Base-by-base conservation (phyloP, 2,888 invertebrate species). In the Cryptus viduatorius region DNA sequence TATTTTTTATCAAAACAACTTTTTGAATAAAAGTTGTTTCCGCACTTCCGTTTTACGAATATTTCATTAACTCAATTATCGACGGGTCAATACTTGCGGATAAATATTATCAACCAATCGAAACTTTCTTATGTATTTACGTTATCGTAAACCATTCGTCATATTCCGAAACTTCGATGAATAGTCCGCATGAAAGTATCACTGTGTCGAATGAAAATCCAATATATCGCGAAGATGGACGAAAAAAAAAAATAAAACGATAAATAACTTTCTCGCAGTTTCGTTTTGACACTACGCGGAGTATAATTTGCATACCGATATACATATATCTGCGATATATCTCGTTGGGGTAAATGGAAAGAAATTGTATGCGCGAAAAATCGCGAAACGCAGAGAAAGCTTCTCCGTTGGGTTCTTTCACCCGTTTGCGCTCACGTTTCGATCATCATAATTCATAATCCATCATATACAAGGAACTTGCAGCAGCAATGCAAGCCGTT, bases 401-500 rank as follows among this genome's bases (percentile, higher is more conserved):
- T 37, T 37, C 56, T 10, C 4, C 37, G 14, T 50, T 68, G 64
- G 65, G 24, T 79, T 80, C 64, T 67, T 31, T 31, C 29, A 65
- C 19, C 53, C 56, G 72, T 64, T 44, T 53, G 10, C 19, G 81
- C 56, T 82, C 81, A 82, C 46, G 75, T 75, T 75, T 72, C 67
- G 79, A 73, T 56, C 37, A 56, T 78, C 78, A 73, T 86, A 83
- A 82, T 69, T 80, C 72, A 56, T 73, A 50, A 69, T 73, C n/a
- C 19, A 24, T 19, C 19, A 48, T 65, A 50, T 67, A 78, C 65
- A 37, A 12, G 75, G 65, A 84, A 78, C 24, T 37, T 44, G 68
- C 59, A 53, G 68, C 50, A 48, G n/a, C 59, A 50, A 73, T 68
- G 3, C 80, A 53, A 64, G 67, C 56, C 71, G 84, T 90, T 88